Base-by-base conservation (phyloP, 2,888 invertebrate genomes). In the Clusia tigrina region DNA sequence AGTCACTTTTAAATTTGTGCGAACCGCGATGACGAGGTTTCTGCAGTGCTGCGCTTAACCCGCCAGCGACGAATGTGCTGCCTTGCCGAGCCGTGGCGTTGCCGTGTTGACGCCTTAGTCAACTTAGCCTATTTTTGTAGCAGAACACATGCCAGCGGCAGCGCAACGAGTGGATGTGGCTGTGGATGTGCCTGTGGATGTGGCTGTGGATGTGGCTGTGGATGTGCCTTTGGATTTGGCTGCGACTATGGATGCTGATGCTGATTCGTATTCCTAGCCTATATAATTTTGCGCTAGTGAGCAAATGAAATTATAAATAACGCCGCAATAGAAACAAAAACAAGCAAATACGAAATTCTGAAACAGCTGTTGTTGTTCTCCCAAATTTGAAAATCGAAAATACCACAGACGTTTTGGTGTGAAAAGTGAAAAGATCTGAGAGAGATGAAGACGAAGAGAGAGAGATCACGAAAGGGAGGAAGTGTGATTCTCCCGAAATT, bases 321-420 rank as follows among this genome's bases (percentile, higher is more conserved):
- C 17, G 37, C 26, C 23, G 53, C n/a, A n/a, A n/a, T n/a, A 15
- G 37, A 38, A 55, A 48, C 1, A 52, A 46, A 24, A 57, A 48
- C 24, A 23, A 37, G 15, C 5, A 24, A 18, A 26, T 52, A 58
- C 32, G 48, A 64, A 57, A 57, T 22, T 23, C 53, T 56, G 51
- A 58, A 67, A 67, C 67, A 67, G 67, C 67, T 67, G 67, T 63
- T n/a, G n/a, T n/a, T 63, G 63, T 63, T 59, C 54, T 63, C 55
- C 59, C 20, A 48, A 18, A 32, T 6, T 15, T 3, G 20, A 48
- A 18, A 48, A 42, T 18, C 48, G 22, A 48, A 48, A 20, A 48
- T 20, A n/a, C n/a, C 5, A 20, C 6, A 48, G 18, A 9, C 22
- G n/a, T 17, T n/a, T 20, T 18, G 48, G 18, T 22, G 20, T 2